Base-by-base conservation (phyloP, 2,888 invertebrate species). In the Idaea dimidiata region DNA sequence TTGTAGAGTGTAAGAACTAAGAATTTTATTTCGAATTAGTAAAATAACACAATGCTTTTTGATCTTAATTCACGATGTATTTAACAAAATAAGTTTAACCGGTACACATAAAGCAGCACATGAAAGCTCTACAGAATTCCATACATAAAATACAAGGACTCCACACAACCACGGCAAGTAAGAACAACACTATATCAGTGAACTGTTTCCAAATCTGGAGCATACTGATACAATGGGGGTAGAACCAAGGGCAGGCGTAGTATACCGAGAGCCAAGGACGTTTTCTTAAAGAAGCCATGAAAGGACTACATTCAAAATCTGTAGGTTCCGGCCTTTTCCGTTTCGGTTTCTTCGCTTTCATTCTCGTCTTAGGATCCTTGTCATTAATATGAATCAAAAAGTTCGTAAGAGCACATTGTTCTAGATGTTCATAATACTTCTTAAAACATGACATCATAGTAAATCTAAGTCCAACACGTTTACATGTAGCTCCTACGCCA, bases 151-250 rank as follows among this genome's bases (percentile, higher is more conserved):
- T 81, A 66, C 83, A 85, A 10, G 87, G 86, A 67, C 83, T 84
- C 87, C 87, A 87, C 33, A 85, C 81, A n/a, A 72, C 61, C 0
- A 82, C 76, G 2, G 87, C 87, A 53, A 83, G 64, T 56, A 85
- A 57, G 58, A 83, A 84, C 16, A 87, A 61, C 16, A 79, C 2
- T 18, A 84, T 58, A 64, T 86, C 77, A 5, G 72, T 72, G 16
- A 83, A 74, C 59, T 85, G 80, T 59, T 72, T 80, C 76, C 79
- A 82, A 3, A 78, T 31, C 4, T 60, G 71, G 1, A 84, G 54
- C 43, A 83, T 62, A 63, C 72, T 74, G 5, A 84, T 54, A 59
- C 78, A 84, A 62, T 84, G 83, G 14, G 83, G 84, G 63, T 85
- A 86, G 66, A 86, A 82, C 81, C 79, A 77, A 0, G 86, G 84